phyloP scores from a whole-genome alignment of 2,888 invertebrate species.

The Mesorhabditis belari region DNA sequence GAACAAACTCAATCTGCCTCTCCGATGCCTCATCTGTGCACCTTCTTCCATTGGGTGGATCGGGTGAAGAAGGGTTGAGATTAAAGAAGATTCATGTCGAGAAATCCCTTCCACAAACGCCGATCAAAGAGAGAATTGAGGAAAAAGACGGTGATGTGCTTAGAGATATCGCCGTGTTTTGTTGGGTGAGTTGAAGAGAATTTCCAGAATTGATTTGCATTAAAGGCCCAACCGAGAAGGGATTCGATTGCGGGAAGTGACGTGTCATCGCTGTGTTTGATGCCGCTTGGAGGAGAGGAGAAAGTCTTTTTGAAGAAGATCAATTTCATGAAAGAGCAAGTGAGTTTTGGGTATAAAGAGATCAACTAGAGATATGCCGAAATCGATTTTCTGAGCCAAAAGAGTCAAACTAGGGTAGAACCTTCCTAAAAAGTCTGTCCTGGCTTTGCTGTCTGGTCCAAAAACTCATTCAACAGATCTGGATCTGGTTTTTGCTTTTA shows the following conservation, averaged over 20 bases:
- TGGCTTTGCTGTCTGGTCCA: no score
- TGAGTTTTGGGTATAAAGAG: no score
- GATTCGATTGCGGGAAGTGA: neutral
- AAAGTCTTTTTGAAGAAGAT: neutral
- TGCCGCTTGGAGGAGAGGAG: neutral
- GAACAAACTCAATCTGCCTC: neutral
- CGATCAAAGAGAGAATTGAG: neutral
- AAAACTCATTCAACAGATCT: no score
- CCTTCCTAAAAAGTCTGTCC: no score
- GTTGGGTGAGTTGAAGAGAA: neutral
- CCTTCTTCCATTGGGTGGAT: conserved; percentile 3
- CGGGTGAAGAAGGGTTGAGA: neutral
- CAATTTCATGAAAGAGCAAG: no score
- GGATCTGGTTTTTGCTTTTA: no score
- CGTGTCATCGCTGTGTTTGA: neutral
- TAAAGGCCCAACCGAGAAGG: neutral
- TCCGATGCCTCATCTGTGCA: conserved; percentile 4
- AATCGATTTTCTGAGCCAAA: no score
- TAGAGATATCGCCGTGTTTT: neutral
- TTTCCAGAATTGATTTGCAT: no score
- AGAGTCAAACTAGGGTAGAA: no score
- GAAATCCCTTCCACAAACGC: neutral
- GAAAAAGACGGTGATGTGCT: neutral
- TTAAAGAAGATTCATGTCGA: neutral
- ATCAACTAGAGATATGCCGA: no score